These are phyloP conservation scores for Uloborus diversus DNA, from an alignment of 1,140 invertebrate species.

Conservation along the genomic window DNA sequence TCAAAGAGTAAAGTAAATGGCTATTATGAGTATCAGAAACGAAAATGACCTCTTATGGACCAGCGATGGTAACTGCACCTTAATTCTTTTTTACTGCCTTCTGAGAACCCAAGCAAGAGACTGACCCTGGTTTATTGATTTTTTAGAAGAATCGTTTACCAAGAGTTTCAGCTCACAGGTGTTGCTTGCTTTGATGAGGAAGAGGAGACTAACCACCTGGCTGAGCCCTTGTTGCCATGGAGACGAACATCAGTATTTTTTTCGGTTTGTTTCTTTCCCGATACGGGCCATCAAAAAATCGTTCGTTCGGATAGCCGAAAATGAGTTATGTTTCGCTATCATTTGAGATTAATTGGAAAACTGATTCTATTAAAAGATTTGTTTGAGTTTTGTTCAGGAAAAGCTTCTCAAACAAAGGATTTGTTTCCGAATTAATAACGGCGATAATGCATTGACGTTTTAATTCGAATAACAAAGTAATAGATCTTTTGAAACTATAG, in stretches of 20 bases:
- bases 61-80: background rate
- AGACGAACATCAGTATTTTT: slow-evolving; percentile 8
- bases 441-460: no score
- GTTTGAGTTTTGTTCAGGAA: no score
- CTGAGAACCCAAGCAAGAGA: background rate
- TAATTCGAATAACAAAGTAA: no score
- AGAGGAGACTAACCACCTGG: slow-evolving; percentile 42
- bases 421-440: no score
- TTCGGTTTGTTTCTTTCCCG: slow-evolving; percentile 12
- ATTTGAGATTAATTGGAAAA: no score
- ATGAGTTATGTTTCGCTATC: no score
- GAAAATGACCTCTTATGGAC: background rate
- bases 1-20: no score
- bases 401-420: no score
- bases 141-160: slow-evolving; percentile 34
- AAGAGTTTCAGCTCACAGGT: slow-evolving; percentile 26
- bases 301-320: background rate
- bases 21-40: no score
- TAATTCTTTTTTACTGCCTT: background rate
- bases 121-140: slow-evolving; percentile 34
- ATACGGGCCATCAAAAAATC: slow-evolving; percentile 27
- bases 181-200: slow-evolving; percentile 49
- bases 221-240: slow-evolving; percentile 25
- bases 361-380: no score
- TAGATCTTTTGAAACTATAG: no score